Evolutionary conservation across 2,888 invertebrate species (phyloP), one percentile per base, ranked within the genome.

Genomic region (Osedax frankpressi): DNA sequence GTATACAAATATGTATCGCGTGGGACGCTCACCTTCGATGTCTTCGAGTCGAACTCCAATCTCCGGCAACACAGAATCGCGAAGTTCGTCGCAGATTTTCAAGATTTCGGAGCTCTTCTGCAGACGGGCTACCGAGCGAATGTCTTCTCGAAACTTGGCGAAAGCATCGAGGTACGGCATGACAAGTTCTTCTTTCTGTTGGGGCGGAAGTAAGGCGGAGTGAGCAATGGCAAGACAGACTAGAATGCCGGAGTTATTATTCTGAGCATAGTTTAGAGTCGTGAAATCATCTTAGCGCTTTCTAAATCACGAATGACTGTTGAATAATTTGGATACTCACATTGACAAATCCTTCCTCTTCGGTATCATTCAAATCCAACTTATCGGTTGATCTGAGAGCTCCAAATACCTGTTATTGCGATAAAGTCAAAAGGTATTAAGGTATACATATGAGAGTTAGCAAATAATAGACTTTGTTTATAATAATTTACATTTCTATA

Each of bases 21-120:
- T n/a, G n/a, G n/a, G n/a, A n/a, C n/a, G n/a, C n/a, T n/a, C n/a
- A n/a, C 89, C 91, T 78, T 92, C 91, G 77, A 89, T 89, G 83
- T 98, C 98, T 85, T 98, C 97, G 6, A 98, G 87, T 1, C 96
- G 88, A 1, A 98, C 94, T 19, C 98, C 97, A 27, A 96, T 87
- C 78, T 90, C 90, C 0, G 97, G 96, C 78, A 98, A 86, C 71
- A 90, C 87, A 71, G 89, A 88, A 85, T 98, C 96, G 0, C 98
- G 87, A 60, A 98, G 86, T 73, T 85, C 86, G 85, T 98, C 98
- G 85, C 97, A 98, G 75, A 92, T 88, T 80, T 89, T 86, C 72
- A 97, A 86, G 80, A 95, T 80, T 6, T 78, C 80, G 3, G 76
- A 75, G 3, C 84, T 82, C 81, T 85, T 85, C 73, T 81, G 78